A percentile compares a stretch with the other conserved stretches of the same genome.
These are phyloP conservation scores for Drosophila diplacantha DNA, from an alignment of 2,888 invertebrate genomes.

Conservation along the genomic window DNA sequence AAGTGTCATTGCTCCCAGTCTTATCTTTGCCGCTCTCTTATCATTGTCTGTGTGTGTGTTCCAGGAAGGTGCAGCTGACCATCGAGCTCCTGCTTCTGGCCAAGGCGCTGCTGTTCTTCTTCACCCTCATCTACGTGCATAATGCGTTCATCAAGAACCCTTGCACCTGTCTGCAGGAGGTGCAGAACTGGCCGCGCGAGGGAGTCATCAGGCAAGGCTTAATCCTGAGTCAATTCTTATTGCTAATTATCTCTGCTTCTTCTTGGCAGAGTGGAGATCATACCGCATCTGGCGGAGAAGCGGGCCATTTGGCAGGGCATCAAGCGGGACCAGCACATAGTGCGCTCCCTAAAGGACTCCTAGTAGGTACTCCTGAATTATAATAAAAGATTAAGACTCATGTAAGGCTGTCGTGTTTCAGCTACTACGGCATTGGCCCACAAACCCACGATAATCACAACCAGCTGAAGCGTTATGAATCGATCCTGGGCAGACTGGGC, in stretches of 20 bases:
- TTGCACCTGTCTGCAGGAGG: conserved; percentile 93
- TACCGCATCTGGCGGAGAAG: conserved; percentile 72
- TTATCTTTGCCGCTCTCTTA: conserved; percentile 6
- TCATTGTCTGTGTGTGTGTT: conserved; percentile 12
- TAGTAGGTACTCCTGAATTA: conserved; percentile 51
- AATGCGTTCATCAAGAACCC: conserved; percentile 94
- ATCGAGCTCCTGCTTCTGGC: conserved; percentile 76
- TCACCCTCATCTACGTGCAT: conserved; percentile 96
- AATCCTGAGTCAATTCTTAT: not conserved
- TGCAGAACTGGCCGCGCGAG: conserved; percentile 95
- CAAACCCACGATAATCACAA: conserved; percentile 69
- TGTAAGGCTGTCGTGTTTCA: conserved; percentile 9
- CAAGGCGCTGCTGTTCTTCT: conserved; percentile 90
- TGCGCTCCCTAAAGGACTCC: conserved; percentile 63
- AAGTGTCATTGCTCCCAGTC: conserved; percentile 71
- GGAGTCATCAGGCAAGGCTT: conserved; percentile 84
- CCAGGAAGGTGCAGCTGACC: conserved; percentile 71
- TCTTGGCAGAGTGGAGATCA: conserved; percentile 74
- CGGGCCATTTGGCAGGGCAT: conserved; percentile 63
- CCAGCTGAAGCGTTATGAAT: conserved; percentile 64
- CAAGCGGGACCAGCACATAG: conserved; percentile 63
- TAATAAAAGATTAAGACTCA: not conserved
- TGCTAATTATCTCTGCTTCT: not conserved
- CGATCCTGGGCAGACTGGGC: conserved; percentile 52
- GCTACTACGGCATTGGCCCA: conserved; percentile 74